These are phyloP conservation scores for Drosophila orena DNA, from an alignment of 1,140 invertebrate genomes.

Conservation along the genomic window DNA sequence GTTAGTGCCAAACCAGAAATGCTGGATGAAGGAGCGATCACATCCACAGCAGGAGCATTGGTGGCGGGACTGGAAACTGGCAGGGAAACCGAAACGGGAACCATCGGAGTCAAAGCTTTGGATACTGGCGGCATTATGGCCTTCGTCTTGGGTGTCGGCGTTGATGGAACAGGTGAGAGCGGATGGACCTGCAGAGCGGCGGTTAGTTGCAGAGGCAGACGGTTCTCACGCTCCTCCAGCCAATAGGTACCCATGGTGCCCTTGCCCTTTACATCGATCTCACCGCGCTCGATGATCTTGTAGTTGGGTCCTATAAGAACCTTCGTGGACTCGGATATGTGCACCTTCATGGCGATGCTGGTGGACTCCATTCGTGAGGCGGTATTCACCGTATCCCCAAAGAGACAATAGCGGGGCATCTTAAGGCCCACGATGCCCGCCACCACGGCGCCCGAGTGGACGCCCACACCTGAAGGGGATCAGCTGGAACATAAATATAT, in stretches of 20 bases:
- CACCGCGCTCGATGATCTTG: slow-evolving; percentile 91
- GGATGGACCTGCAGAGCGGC: slow-evolving; percentile 61
- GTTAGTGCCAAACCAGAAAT: slow-evolving; percentile 53
- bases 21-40: slow-evolving; percentile 11
- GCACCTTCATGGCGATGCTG: slow-evolving; percentile 96
- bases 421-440: slow-evolving; percentile 97
- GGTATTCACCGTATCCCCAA: slow-evolving; percentile 97
- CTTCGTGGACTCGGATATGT: slow-evolving; percentile 95
- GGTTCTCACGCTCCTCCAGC: slow-evolving; percentile 89
- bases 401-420: slow-evolving; percentile 94
- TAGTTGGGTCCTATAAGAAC: slow-evolving; percentile 91
- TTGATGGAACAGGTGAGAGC: slow-evolving; percentile 56
- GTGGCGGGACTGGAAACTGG: slow-evolving; percentile 9
- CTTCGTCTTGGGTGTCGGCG: slow-evolving; percentile 45
- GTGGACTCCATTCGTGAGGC: slow-evolving; percentile 97
- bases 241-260: slow-evolving; percentile 97
- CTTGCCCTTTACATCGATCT: slow-evolving; percentile 94
- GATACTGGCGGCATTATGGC: slow-evolving; percentile 30
- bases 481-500: no score
- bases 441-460: slow-evolving; percentile 95
- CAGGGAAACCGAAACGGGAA: slow-evolving; percentile 7
- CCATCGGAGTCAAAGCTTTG: slow-evolving; percentile 17
- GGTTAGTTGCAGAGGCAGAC: slow-evolving; percentile 85
- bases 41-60: slow-evolving; percentile 14
- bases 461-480: slow-evolving; percentile 88